These are phyloP conservation scores for Cheilosia soror DNA, from an alignment of 2,888 invertebrate species.

Conservation along the genomic window DNA sequence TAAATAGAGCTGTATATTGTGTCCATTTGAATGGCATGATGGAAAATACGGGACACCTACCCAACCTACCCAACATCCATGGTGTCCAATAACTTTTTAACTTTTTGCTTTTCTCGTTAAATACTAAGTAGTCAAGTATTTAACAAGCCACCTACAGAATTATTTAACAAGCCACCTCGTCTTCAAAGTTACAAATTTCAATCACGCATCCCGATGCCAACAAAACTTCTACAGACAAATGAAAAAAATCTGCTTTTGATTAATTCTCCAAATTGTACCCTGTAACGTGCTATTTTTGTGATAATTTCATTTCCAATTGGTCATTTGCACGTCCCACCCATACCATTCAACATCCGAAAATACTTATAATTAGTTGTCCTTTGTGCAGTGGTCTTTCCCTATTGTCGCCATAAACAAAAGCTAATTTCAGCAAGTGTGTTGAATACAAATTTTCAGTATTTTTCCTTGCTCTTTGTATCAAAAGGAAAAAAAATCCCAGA, in stretches of 20 bases:
- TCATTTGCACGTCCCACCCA: conserved; percentile 70
- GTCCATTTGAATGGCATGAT: too few species aligned
- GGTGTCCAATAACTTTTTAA: too few species aligned
- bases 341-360: conserved; percentile 50
- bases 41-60: too few species aligned
- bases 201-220: not conserved
- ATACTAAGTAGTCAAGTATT: too few species aligned
- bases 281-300: conserved; percentile 54
- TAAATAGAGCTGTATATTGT: too few species aligned
- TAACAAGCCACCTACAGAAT: not conserved
- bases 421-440: conserved; percentile 72
- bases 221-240: not conserved
- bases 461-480: conserved; percentile 26
- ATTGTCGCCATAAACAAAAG: conserved; percentile 75
- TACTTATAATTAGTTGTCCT: conserved; percentile 74
- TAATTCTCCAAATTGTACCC: conserved; percentile 55
- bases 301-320: conserved; percentile 70
- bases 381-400: conserved; percentile 61
- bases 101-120: too few species aligned
- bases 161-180: not conserved
- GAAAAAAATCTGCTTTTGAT: conserved; percentile 55
- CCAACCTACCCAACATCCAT: too few species aligned
- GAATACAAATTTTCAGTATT: conserved; percentile 69
- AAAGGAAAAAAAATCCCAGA: conserved; percentile 5
- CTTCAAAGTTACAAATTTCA: not conserved